A percentile compares a stretch with the other conserved stretches of the same genome.
phyloP scores from a whole-genome alignment of 2,888 invertebrate genomes.

The Pseudococcus jackbeardsleyi region DNA sequence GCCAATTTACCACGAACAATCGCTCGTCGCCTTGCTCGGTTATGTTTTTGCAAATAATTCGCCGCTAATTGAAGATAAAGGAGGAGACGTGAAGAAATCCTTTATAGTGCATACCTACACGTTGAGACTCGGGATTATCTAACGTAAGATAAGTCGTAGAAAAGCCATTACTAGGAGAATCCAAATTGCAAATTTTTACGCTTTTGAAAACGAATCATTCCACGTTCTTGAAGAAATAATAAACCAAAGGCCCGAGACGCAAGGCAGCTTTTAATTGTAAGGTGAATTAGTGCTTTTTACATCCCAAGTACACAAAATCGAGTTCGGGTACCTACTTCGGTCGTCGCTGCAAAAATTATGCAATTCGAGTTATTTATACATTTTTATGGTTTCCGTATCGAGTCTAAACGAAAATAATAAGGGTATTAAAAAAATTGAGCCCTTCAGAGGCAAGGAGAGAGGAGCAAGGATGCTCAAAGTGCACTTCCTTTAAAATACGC shows the following conservation, averaged over 20 bases:
- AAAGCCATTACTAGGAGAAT: too few species aligned
- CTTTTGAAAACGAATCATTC: neutral
- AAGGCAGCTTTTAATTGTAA: too few species aligned
- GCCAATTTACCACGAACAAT: neutral
- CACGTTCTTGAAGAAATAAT: neutral
- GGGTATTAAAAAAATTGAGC: neutral
- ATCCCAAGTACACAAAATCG: too few species aligned
- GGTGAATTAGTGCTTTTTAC: too few species aligned
- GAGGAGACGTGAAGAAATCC: neutral
- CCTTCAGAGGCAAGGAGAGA: neutral
- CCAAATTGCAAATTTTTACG: neutral
- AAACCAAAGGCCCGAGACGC: too few species aligned
- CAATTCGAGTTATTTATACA: neutral
- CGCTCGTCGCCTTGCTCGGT: neutral
- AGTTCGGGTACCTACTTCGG: too few species aligned
- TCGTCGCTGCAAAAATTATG: neutral
- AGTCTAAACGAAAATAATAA: neutral
- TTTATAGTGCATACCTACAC: neutral
- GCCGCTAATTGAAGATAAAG: neutral
- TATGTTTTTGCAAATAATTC: neutral
- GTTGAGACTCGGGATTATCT: too few species aligned
- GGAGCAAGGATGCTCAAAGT: too few species aligned
- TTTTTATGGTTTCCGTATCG: neutral
- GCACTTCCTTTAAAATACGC: too few species aligned
- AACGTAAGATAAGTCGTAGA: too few species aligned